Conservation (phyloP, 35 echinoderm and acorn worm genomes). For the Apostichopus parvimensis region DNA sequence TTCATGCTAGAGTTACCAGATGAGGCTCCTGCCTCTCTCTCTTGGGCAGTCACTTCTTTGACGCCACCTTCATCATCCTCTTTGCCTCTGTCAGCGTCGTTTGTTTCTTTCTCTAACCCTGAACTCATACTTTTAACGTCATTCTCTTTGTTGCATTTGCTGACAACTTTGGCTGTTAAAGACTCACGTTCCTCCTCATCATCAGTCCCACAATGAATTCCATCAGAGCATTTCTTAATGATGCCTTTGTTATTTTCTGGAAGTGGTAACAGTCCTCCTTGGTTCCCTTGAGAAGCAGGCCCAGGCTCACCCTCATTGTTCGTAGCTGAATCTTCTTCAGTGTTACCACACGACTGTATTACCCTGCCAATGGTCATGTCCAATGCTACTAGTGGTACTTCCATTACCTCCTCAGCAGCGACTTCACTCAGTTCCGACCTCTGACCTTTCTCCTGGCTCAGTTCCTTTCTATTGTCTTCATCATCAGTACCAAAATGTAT, state of each 20-base stretch:
- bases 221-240: conserved; percentile 2
- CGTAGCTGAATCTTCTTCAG: too few relatives aligned
- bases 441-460: not conserved
- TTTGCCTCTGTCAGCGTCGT: not conserved
- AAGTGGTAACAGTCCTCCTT: not conserved
- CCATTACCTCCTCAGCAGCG: too few relatives aligned
- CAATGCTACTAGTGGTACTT: too few relatives aligned
- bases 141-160: too few relatives aligned
- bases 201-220: conserved; percentile 30
- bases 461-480: not conserved
- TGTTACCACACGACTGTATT: too few relatives aligned
- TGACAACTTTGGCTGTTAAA: too few relatives aligned
- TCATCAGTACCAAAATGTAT: conserved; percentile 3
- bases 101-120: too few relatives aligned
- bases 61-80: conserved; percentile 2
- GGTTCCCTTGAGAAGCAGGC: too few relatives aligned
- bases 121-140: too few relatives aligned
- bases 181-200: not conserved
- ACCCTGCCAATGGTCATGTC: not conserved
- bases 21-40: too few relatives aligned
- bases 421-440: not conserved
- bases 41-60: not conserved
- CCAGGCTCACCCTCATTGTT: too few relatives aligned
- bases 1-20: too few relatives aligned
- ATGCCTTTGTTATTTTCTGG: not conserved